Evolutionary conservation across 2,797 vertebrate genomes (phyloP).

Genomic region (Smutsia gigantea): DNA sequence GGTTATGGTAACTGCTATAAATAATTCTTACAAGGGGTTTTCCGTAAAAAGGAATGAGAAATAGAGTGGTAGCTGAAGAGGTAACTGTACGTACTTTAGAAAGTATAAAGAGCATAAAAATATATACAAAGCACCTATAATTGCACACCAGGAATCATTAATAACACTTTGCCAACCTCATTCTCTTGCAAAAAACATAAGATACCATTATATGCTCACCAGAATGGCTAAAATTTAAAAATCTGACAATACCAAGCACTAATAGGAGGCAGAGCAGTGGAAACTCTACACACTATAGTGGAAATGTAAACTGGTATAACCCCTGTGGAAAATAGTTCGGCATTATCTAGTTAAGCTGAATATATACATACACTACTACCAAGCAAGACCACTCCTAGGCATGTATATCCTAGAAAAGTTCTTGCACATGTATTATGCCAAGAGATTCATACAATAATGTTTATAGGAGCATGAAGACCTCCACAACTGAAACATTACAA

Average conservation of each 20-base stretch:
- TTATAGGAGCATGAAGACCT: background rate
- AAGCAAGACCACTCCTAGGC: background rate
- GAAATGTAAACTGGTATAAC: background rate
- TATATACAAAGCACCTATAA: background rate
- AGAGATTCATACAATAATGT: background rate
- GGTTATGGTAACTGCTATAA: background rate
- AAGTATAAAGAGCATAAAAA: background rate
- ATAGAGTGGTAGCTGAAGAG: background rate
- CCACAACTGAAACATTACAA: background rate
- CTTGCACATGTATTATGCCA: background rate
- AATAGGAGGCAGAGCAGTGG: background rate
- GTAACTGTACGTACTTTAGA: background rate
- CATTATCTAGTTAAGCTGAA: background rate
- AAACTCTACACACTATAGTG: background rate
- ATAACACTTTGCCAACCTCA: background rate
- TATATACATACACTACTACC: background rate
- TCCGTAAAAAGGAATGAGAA: background rate
- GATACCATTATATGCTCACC: background rate
- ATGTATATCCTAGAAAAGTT: background rate
- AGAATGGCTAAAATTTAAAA: background rate
- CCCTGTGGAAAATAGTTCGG: background rate
- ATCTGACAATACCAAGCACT: background rate
- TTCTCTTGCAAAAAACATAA: background rate
- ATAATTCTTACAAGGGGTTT: background rate
- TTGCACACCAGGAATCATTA: background rate